These are phyloP conservation scores for Axea sp. DNA, from an alignment of 2,888 invertebrate genomes.

Conservation along the genomic window DNA sequence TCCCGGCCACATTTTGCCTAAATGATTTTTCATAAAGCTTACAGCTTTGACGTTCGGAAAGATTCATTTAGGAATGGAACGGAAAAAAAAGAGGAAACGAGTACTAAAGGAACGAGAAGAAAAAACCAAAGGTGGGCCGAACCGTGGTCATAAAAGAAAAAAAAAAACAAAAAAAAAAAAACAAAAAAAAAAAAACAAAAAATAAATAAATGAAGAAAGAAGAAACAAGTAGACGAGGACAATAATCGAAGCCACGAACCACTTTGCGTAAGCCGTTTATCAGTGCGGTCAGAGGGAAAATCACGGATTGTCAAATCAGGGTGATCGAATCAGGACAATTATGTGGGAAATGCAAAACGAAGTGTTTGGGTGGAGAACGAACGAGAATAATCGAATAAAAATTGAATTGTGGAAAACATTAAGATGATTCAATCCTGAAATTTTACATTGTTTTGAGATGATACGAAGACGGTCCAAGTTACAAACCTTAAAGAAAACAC, in stretches of 20 bases:
- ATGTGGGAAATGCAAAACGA: too few relatives aligned
- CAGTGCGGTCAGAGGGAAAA: background rate
- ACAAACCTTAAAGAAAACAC: too few relatives aligned
- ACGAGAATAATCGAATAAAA: too few relatives aligned
- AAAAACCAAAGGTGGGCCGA: conserved; percentile 49
- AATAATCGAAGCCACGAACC: conserved; percentile 13
- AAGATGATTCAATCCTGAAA: too few relatives aligned
- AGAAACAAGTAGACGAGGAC: conserved; percentile 13
- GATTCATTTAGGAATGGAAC: conserved; percentile 63
- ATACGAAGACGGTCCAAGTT: too few relatives aligned
- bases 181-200: conserved; percentile 18
- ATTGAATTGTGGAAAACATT: too few relatives aligned
- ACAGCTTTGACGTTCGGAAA: conserved; percentile 69
- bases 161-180: conserved; percentile 16
- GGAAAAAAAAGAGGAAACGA: conserved; percentile 55
- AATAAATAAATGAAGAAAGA: background rate
- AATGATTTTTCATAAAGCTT: conserved; percentile 79
- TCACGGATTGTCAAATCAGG: background rate
- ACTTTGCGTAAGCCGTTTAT: conserved; percentile 11
- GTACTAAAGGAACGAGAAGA: conserved; percentile 57
- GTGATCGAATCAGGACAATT: background rate
- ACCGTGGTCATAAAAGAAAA: conserved; percentile 41
- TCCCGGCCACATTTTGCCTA: too few relatives aligned
- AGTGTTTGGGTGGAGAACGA: too few relatives aligned
- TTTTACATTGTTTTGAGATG: too few relatives aligned